These are phyloP conservation scores for Orthosia gothica DNA, from an alignment of 2,888 invertebrate genomes.

Conservation along the genomic window DNA sequence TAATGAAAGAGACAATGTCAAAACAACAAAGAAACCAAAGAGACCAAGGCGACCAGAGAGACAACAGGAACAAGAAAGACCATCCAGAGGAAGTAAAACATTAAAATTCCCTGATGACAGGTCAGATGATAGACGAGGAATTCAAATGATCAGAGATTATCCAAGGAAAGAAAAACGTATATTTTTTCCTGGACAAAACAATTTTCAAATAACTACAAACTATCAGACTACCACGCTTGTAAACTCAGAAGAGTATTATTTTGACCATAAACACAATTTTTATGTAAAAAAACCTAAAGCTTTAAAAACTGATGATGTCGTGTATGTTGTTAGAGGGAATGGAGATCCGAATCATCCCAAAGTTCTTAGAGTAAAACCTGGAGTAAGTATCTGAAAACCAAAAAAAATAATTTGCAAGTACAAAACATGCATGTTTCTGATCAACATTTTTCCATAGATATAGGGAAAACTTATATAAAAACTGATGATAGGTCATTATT, in stretches of 20 bases:
- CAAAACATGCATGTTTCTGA: background rate
- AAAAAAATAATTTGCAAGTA: constrained; percentile 7
- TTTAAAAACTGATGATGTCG: constrained; percentile 74
- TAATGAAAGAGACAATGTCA: constrained; percentile 47
- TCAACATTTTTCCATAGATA: no score
- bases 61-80: constrained; percentile 17
- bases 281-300: constrained; percentile 66
- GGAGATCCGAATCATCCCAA: constrained; percentile 88
- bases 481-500: no score
- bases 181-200: constrained; percentile 62
- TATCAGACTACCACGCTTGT: constrained; percentile 56
- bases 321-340: constrained; percentile 88
- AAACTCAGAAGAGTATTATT: constrained; percentile 70
- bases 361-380: constrained; percentile 83
- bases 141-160: constrained; percentile 40
- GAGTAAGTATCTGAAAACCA: constrained; percentile 69
- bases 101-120: constrained; percentile 75
- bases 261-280: constrained; percentile 71
- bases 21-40: constrained; percentile 23
- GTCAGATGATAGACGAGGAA: constrained; percentile 27
- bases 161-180: constrained; percentile 68
- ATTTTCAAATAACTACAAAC: constrained; percentile 36
- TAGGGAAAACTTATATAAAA: no score
- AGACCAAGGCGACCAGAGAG: constrained; percentile 25
- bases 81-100: constrained; percentile 61